These are phyloP conservation scores for Craniophora ligustri DNA, from an alignment of 2,888 invertebrate species.

Conservation along the genomic window DNA sequence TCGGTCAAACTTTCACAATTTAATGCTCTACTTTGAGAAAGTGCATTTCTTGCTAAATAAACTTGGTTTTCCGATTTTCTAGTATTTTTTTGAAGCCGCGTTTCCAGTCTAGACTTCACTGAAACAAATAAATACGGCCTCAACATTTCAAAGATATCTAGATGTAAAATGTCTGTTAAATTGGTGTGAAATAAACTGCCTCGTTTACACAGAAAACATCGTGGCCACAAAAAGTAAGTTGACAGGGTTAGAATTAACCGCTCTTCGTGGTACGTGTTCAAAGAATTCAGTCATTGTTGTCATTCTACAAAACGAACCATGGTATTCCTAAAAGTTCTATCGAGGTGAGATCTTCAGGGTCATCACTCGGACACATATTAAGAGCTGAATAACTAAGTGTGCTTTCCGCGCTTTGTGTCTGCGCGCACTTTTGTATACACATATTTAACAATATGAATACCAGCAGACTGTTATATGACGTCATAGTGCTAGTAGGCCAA, in stretches of 20 bases:
- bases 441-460: no score
- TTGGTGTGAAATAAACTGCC: conserved; percentile 65
- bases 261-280: conserved; percentile 68
- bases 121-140: conserved; percentile 9
- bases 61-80: not conserved
- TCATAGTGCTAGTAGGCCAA: not conserved
- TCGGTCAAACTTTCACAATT: conserved; percentile 3
- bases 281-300: conserved; percentile 75
- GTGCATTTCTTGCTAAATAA: not conserved
- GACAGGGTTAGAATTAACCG: conserved; percentile 74
- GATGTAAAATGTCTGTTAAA: conserved; percentile 48
- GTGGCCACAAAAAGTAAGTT: conserved; percentile 59
- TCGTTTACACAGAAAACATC: conserved; percentile 59
- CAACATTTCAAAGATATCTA: conserved; percentile 24
- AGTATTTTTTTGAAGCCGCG: not conserved
- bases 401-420: not conserved
- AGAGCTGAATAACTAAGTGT: conserved; percentile 23
- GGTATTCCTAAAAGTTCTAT: conserved; percentile 68
- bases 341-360: conserved; percentile 66
- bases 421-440: conserved; percentile 9
- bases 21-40: not conserved
- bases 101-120: conserved; percentile 9
- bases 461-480: no score
- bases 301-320: conserved; percentile 62
- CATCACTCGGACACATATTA: conserved; percentile 48